These are phyloP conservation scores for Callinectes sapidus DNA, from an alignment of 2,888 invertebrate species.

Conservation along the genomic window DNA sequence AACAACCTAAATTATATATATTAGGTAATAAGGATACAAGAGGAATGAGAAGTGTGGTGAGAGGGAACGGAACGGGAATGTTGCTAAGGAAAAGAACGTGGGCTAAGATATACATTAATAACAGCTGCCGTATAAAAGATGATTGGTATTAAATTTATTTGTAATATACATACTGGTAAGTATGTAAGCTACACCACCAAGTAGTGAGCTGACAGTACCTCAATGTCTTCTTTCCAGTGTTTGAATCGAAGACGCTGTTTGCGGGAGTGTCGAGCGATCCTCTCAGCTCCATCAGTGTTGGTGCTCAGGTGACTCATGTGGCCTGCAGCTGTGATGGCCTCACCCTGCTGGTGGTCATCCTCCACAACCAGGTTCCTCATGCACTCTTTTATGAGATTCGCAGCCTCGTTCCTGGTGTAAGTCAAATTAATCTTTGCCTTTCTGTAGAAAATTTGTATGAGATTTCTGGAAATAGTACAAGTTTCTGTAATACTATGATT, in stretches of 20 bases:
- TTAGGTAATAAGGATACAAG: no score
- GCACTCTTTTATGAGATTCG: constrained; percentile 62
- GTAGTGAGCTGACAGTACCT: neutral
- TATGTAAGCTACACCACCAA: neutral
- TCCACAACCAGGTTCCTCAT: constrained; percentile 51
- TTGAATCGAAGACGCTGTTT: constrained; percentile 35
- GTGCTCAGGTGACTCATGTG: constrained; percentile 50
- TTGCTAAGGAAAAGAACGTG: no score
- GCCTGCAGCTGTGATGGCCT: constrained; percentile 60
- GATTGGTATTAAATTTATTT: neutral
- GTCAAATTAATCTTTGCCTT: neutral
- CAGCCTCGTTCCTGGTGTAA: constrained; percentile 53
- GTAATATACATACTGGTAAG: neutral
- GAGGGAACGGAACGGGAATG: no score
- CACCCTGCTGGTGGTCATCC: constrained; percentile 53
- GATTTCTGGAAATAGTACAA: neutral
- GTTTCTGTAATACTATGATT: neutral
- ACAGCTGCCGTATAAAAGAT: no score
- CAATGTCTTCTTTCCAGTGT: constrained; percentile 28
- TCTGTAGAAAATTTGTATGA: neutral
- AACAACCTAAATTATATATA: no score
- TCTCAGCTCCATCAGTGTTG: constrained; percentile 39
- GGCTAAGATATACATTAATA: no score
- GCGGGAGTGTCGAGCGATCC: neutral
- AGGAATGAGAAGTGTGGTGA: no score